phyloP scores from a whole-genome alignment of 2,797 vertebrate species.

The Myoxocephalus aenaeus region DNA sequence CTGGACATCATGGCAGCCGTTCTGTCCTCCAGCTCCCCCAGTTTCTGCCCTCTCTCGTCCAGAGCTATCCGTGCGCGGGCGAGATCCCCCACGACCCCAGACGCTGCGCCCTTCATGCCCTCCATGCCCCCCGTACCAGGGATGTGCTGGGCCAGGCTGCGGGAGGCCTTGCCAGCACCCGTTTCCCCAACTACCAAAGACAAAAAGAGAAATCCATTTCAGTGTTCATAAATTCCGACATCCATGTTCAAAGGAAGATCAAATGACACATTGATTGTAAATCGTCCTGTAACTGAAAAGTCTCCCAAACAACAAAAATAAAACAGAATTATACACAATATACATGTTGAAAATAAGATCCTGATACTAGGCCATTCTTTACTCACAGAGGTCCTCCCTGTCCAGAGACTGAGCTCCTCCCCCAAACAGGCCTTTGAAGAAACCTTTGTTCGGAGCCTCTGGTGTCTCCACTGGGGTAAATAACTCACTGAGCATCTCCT shows the following conservation, averaged over 20 bases:
- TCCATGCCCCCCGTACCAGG: slow-evolving; percentile 95
- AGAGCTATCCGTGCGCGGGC: slow-evolving; percentile 94
- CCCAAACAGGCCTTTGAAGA: slow-evolving; percentile 98
- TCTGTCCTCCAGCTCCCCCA: slow-evolving; percentile 95
- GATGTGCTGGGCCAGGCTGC: slow-evolving; percentile 96
- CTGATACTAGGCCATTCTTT: neutral
- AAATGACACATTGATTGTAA: neutral
- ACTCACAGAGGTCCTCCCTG: slow-evolving; percentile 98
- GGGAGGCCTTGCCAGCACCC: slow-evolving; percentile 91
- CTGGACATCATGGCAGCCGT: slow-evolving; percentile 96
- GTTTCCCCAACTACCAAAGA: slow-evolving; percentile 91
- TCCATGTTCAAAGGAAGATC: neutral
- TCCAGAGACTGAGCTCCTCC: slow-evolving; percentile 97
- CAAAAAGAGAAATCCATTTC: slow-evolving; percentile 21
- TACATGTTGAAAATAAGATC: neutral
- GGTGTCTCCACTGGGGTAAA: slow-evolving; percentile 99
- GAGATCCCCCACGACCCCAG: slow-evolving; percentile 94
- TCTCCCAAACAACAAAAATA: neutral
- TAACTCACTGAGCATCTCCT: slow-evolving; percentile 99
- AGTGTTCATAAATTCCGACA: neutral
- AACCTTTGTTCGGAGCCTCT: slow-evolving; percentile 97
- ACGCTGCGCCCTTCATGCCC: slow-evolving; percentile 96
- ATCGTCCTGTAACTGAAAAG: neutral
- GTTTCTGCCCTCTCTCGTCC: slow-evolving; percentile 96
- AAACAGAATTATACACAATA: neutral